phyloP scores from a whole-genome alignment of 1,140 invertebrate species.

The Carposina sasakii region DNA sequence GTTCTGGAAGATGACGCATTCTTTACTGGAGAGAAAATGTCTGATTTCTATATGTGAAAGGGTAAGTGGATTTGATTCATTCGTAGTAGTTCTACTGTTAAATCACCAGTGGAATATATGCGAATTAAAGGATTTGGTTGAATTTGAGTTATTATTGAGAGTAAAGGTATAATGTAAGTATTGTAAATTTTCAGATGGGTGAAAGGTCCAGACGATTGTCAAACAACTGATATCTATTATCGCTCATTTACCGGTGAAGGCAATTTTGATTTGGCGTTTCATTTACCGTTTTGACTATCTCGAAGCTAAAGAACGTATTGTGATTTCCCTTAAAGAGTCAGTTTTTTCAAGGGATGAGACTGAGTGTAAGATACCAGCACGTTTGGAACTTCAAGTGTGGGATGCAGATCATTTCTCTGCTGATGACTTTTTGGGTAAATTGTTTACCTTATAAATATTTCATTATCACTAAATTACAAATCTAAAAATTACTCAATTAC shows the following conservation, averaged over 20 bases:
- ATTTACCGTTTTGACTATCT: constrained; percentile 93
- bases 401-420: constrained; percentile 93
- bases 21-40: constrained; percentile 95
- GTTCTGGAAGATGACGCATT: constrained; percentile 93
- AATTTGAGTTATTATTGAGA: no score
- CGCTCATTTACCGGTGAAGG: constrained; percentile 92
- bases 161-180: no score
- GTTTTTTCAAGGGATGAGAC: constrained; percentile 94
- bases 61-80: constrained; percentile 77
- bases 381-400: constrained; percentile 91
- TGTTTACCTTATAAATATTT: not conserved
- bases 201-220: constrained; percentile 89
- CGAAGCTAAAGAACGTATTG: constrained; percentile 92
- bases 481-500: no score
- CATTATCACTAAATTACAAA: not conserved
- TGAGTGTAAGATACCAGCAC: constrained; percentile 90
- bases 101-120: no score
- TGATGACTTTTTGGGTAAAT: constrained; percentile 88
- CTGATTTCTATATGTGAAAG: constrained; percentile 96
- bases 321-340: constrained; percentile 89
- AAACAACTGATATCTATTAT: constrained; percentile 91
- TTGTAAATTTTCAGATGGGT: constrained; percentile 79
- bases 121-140: no score
- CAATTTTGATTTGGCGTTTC: constrained; percentile 95
- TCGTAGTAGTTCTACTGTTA: no score